Evolutionary conservation across 2,113 vertebrate species (phyloP).

Genomic region (Perca fluviatilis): DNA sequence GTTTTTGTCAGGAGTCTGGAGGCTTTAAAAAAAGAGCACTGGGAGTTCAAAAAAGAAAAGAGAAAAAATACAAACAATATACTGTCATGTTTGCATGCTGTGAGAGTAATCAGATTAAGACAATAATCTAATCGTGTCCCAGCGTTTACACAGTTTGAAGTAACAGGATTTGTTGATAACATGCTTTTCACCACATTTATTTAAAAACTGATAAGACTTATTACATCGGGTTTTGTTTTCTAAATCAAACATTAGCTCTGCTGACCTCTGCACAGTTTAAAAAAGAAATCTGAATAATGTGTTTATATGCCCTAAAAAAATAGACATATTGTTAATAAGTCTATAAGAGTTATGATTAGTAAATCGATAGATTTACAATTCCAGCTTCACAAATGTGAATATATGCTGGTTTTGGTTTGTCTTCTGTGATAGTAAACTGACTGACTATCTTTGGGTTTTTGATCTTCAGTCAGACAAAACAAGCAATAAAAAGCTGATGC

Average conservation of each 20-base stretch:
- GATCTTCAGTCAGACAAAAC: background rate
- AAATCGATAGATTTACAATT: background rate
- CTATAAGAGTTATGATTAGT: background rate
- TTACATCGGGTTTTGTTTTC: background rate
- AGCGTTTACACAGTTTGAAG: slow-evolving; percentile 12
- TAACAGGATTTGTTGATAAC: slow-evolving; percentile 12
- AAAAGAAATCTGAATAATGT: background rate
- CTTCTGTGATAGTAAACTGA: background rate
- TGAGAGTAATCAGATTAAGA: slow-evolving; percentile 11
- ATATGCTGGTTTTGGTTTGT: background rate
- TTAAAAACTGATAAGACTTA: slow-evolving; percentile 8
- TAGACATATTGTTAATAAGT: background rate
- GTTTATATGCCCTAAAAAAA: background rate
- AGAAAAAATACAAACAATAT: background rate
- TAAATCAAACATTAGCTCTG: background rate
- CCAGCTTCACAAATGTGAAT: background rate
- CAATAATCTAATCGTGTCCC: background rate
- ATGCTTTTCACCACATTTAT: background rate
- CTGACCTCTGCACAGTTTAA: background rate
- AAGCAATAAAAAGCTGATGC: background rate
- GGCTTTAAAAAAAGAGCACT: too few species aligned
- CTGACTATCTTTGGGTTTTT: background rate
- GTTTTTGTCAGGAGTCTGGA: too few species aligned
- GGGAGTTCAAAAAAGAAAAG: background rate
- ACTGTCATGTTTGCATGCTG: background rate